A percentile compares a stretch with the other conserved stretches of the same genome.
These are phyloP conservation scores for Zosterops japonicus DNA, from an alignment of 2,113 vertebrate species.

Conservation along the genomic window DNA sequence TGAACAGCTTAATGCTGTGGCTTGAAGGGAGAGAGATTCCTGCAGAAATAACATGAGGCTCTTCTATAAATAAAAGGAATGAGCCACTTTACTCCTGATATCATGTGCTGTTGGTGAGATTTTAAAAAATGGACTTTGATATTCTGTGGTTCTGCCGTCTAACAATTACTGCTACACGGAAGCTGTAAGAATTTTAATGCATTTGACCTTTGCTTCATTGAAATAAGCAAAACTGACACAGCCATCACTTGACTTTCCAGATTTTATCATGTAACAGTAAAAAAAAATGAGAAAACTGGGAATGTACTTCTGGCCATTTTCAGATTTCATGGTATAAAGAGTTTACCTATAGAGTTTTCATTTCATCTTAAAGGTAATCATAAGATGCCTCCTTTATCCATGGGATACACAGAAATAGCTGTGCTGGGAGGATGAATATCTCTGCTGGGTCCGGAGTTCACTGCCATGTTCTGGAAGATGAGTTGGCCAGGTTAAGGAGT, in stretches of 20 bases:
- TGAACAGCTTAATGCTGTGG: not conserved
- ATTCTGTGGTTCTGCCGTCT: not conserved
- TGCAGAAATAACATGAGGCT: not conserved
- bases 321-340: not conserved
- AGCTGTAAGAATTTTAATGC: not conserved
- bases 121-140: not conserved
- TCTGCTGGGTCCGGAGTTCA: not conserved
- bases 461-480: not conserved
- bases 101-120: rapidly evolving
- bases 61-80: not conserved
- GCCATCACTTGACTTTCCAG: not conserved
- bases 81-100: rapidly evolving
- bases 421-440: not conserved
- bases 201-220: not conserved
- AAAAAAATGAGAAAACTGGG: not conserved
- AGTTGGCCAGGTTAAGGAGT: not conserved
- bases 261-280: not conserved
- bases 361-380: not conserved
- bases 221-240: not conserved
- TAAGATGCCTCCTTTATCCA: rapidly evolving
- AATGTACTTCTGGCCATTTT: not conserved
- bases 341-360: not conserved
- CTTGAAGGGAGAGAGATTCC: not conserved
- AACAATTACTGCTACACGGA: not conserved
- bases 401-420: not conserved